Conservation (phyloP, 2,113 vertebrate species). For the Trachemys scripta region DNA sequence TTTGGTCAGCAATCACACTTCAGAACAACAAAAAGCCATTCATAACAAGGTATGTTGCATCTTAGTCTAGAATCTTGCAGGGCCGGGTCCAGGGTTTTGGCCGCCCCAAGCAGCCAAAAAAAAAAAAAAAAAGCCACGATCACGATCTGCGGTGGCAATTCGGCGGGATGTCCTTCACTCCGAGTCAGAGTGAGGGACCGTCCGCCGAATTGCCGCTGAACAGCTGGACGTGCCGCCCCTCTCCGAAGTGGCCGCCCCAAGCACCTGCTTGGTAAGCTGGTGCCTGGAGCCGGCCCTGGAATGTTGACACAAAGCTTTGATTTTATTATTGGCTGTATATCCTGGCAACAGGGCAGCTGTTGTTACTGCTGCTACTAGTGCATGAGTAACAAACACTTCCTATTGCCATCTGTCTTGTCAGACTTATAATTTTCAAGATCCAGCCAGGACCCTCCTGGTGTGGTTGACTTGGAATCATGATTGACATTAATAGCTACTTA, state of each 20-base stretch:
- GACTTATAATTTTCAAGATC: slow-evolving; percentile 7
- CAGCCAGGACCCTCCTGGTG: background rate
- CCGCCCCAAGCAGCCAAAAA: too few relatives aligned
- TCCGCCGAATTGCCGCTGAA: too few relatives aligned
- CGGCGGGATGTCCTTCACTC: too few relatives aligned
- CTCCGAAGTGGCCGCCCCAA: too few relatives aligned
- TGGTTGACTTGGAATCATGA: background rate
- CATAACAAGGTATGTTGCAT: background rate
- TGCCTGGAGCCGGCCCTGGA: too few relatives aligned
- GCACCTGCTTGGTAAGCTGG: too few relatives aligned
- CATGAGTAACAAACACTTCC: slow-evolving; percentile 15
- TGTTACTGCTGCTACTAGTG: slow-evolving; percentile 39
- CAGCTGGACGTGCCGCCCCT: too few relatives aligned
- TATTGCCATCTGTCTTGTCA: slow-evolving; percentile 63
- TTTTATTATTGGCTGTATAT: slow-evolving; percentile 26
- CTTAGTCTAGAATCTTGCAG: background rate
- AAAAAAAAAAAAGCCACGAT: too few relatives aligned
- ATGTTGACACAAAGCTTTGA: slow-evolving; percentile 37
- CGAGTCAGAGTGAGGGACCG: too few relatives aligned
- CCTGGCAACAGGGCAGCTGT: slow-evolving; percentile 17
- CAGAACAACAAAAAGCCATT: background rate
- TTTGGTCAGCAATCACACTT: background rate
- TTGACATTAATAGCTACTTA: slow-evolving; percentile 49
- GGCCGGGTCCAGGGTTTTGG: too few relatives aligned
- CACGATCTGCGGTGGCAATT: too few relatives aligned